phyloP scores from a whole-genome alignment of 1,140 invertebrate genomes.

The Uloborus diversus region DNA sequence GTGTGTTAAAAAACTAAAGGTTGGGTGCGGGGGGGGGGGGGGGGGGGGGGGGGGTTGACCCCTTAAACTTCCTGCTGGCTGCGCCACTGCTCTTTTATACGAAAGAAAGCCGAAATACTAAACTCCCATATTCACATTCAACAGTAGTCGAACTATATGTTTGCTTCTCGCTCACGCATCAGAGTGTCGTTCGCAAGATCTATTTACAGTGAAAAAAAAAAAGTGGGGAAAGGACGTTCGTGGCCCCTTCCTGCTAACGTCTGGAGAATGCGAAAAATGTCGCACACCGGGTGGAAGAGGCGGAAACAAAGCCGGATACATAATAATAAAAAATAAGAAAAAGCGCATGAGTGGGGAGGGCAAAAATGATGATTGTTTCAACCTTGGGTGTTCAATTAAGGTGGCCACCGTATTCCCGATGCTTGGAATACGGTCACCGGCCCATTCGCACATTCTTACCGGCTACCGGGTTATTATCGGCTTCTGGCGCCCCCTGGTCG shows the following conservation, averaged over 20 bases:
- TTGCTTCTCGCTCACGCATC: too few species aligned
- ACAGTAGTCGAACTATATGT: too few species aligned
- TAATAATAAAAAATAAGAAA: background rate
- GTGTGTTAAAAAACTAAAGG: too few species aligned
- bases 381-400: constrained; percentile 45
- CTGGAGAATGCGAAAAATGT: constrained; percentile 23
- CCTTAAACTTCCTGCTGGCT: too few species aligned
- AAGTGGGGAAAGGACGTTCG: too few species aligned
- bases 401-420: background rate
- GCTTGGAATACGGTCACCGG: constrained; percentile 30
- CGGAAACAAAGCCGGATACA: constrained; percentile 23
- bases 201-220: too few species aligned
- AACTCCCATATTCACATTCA: too few species aligned
- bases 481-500: constrained; percentile 17
- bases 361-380: constrained; percentile 10
- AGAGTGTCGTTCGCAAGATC: background rate
- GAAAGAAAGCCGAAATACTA: too few species aligned
- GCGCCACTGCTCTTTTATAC: too few species aligned
- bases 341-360: background rate
- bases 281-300: background rate
- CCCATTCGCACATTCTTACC: constrained; percentile 1
- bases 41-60: too few species aligned
- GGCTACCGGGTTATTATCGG: background rate
- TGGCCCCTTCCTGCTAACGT: background rate
- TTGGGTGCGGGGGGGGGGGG: too few species aligned